Base-by-base conservation (phyloP, 2,113 vertebrate species). In the Odocoileus virginianus region DNA sequence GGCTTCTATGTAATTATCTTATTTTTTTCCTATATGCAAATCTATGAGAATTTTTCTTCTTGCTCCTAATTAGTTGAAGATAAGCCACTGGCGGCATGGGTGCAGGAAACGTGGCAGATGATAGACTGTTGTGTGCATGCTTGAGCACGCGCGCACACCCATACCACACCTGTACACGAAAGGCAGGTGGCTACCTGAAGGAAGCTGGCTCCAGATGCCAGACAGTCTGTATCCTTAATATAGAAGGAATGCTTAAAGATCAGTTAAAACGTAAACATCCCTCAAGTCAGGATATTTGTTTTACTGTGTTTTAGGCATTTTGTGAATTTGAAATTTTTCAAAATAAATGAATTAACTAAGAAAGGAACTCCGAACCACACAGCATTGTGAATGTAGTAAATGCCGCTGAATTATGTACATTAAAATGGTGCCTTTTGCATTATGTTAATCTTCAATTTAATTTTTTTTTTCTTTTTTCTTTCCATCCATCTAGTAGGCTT, bases 221-320 rank as follows among this genome's bases (percentile, higher is more conserved):
- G 36, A 74, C 58, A 52, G 47, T 52, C 61, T 57, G 78, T 57
- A 79, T n/a, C 54, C 36, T 96, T 79, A 88, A 23, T n/a, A 40
- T 14, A 45, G 27, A 94, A 78, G 60, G 78, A 88, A 17, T 33
- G 45, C 33, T 87, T 87, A 58, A 89, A 79, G 67, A n/a, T 57
- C 27, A 23, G 9, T 30, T 71, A n/a, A 50, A 64, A 79, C 71
- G 71, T 40, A 85, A 85, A 82, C 9, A 40, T 21, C 25, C 13
- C 9, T 16, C 8, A 50, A 96, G 40, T 55, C 45, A 82, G 36
- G 58, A 16, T 87, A 47, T 71, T 71, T 58, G 36, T 78, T 86
- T 88, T n/a, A 82, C 61, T 64, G 81, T 2, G 43, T 93, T 89
- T 50, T 61, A 96, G 92, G n/a, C 86, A 93, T 79, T 89, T 87